Base-by-base conservation (phyloP, 1,140 invertebrate species). In the Atopsyche davidsoni region DNA sequence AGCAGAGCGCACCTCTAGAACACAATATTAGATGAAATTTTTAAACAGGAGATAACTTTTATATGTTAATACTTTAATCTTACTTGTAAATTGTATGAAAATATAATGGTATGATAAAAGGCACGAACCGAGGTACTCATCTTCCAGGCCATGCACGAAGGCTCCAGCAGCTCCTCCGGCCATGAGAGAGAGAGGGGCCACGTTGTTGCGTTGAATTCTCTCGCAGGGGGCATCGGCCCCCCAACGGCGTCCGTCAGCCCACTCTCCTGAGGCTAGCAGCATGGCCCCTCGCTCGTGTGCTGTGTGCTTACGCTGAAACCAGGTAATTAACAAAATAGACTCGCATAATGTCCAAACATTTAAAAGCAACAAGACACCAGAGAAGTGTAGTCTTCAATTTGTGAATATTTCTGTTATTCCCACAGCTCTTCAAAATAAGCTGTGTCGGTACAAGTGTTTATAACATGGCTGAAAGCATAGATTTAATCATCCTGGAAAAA, bases 121-220 rank as follows among this genome's bases (percentile, higher is more conserved):
- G 35, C 42, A 63, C 66, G n/a, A n/a, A 92, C 90, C 83, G 59
- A 96, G 75, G 73, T 88, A 97, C 76, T 99, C 96, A 75, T 99
- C 96, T 75, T 99, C 96, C 18, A 99, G 76, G 0, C 95, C 96
- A 70, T 98, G 94, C 57, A 99, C 92, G 73, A 98, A 95, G 35
- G 96, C 96, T 11, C 96, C 96, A 73, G 95, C 98, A 7, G 96
- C 89, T 13, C 95, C 96, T 61, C 88, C 92, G 24, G 86, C 87
- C 65, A 96, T 90, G 23, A 96, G 71, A 54, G 81, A 89, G 22
- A 95, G 81, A 51, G 79, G 79, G 24, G 89, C 83, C 21, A 58
- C 55, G 34, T 62, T 55, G 24, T 69, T 52, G 24, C 88, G 83
- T 64, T 88, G 81, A 9, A 89, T 60, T 31, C 79, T 65, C 64